Base-by-base conservation (phyloP, 2,113 vertebrate genomes). In the Cryptotis parvus region DNA sequence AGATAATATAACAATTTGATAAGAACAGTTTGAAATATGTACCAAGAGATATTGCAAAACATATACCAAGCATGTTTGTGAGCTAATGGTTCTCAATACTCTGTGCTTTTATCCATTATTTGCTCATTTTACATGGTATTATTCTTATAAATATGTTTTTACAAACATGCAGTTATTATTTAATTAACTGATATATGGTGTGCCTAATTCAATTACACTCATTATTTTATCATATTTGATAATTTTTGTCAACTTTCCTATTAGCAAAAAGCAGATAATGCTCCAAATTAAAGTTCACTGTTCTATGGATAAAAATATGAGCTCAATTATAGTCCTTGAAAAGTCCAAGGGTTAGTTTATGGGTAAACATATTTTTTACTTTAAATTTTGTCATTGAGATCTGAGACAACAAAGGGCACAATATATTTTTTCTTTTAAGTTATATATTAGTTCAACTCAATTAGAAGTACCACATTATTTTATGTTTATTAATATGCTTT, bases 1-100 rank as follows among this genome's bases (percentile, higher is more conserved):
- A 93, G 11, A 76, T 88, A 24, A n/a, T 85, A 81, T 43, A 87
- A 29, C 92, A 93, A 91, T 74, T 76, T 87, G 91, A 80, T 70
- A 75, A 75, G 41, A 90, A 94, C 16, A 77, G 18, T 77, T 89
- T 81, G 41, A 94, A 94, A 41, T 9, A 31, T 79, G 22, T 85
- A 75, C 65, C 82, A 69, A 76, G 76, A 93, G 58, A 65, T 76
- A 37, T 72, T n/a, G 39, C 24, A 58, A 12, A 94, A 84, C 83
- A 87, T 82, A 86, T 84, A 68, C 37, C 89, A 4, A n/a, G n/a
- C 39, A 18, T 73, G 6, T 68, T 89, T 39, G 5, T 89, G 52
- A 94, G 43, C 14, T 79, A 72, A 31, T 79, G 70, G 18, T 93
- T 94, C 78, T n/a, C n/a, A 84, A 75, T 85, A 92, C 76, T 81